Conservation (phyloP, 2,888 invertebrate species). For the Archaeoteleia sp. region DNA sequence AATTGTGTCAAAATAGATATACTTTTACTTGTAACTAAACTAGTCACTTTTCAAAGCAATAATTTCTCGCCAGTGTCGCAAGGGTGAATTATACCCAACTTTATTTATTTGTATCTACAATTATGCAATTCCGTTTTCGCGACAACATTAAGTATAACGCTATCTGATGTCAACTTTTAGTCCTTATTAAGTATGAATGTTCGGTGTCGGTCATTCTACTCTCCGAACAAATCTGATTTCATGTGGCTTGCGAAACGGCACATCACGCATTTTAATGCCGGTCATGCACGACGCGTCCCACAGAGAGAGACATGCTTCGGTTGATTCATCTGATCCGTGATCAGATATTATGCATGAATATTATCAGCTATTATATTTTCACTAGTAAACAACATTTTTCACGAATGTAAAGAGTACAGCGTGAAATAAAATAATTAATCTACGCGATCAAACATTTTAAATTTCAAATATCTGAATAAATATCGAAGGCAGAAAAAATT, state of each 20-base stretch:
- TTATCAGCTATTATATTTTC: too few relatives aligned
- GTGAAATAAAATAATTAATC: too few relatives aligned
- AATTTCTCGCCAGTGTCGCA: not conserved
- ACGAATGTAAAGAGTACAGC: too few relatives aligned
- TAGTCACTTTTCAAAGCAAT: not conserved
- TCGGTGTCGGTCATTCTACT: constrained; percentile 30
- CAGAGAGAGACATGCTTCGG: constrained; percentile 11
- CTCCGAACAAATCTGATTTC: constrained; percentile 35
- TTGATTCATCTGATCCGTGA: constrained; percentile 4
- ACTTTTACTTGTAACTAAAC: too few relatives aligned
- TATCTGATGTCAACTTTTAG: constrained; percentile 33
- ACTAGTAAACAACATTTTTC: too few relatives aligned
- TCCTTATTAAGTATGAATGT: constrained; percentile 16
- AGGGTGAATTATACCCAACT: constrained; percentile 17
- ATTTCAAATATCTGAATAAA: too few relatives aligned
- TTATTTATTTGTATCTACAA: constrained; percentile 6
- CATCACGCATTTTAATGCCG: constrained; percentile 31
- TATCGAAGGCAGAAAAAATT: too few relatives aligned
- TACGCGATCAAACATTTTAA: too few relatives aligned
- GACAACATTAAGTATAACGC: constrained; percentile 31
- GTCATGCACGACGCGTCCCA: constrained; percentile 27
- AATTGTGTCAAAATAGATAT: too few relatives aligned
- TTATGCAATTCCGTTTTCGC: constrained; percentile 29
- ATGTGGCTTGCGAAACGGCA: constrained; percentile 30
- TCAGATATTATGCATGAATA: not conserved